Evolutionary conservation across 2,113 vertebrate species (phyloP), one percentile per base, ranked within the genome.

Genomic region (Atrichornis clamosus): DNA sequence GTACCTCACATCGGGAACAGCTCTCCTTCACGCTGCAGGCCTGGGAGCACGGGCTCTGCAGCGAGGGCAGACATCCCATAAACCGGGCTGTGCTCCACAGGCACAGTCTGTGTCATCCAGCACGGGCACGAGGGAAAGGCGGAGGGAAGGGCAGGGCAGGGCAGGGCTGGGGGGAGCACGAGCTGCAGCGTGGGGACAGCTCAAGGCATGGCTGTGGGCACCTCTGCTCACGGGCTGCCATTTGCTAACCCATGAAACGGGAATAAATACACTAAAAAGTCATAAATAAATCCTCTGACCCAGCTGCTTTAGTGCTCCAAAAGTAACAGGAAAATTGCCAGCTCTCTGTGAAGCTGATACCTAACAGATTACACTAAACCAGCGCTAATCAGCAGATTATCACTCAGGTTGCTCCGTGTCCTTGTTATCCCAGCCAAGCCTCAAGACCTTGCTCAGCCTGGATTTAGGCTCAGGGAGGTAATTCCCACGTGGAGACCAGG

Each of bases 311-410:
- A 73, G 55, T 35, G 79, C 68, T 91, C 65, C 73, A 44, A 67
- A 88, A 90, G 70, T 35, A 78, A 60, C 0, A 49, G 63, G 59
- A 88, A 41, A 80, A 46, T 50, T 46, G 89, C 92, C 96, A 94
- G 72, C 19, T 84, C 63, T 87, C 72, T 86, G 96, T 53, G 73
- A 73, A 76, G 7, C 6, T 81, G 84, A 81, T 42, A 53, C 22
- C 59, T 46, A 67, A 39, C 87, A 95, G 96, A 82, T 94, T 87
- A 84, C 55, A 16, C 6, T 85, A 35, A 80, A 94, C 82, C 83
- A 33, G 70, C 33, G 47, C 89, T 78, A 67, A 95, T 90, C 76
- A 90, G 79, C 32, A 90, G 94, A 90, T 86, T 96, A 95, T 86
- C 72, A 10, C 75, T 79, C 27, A 15, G 44, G 65, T 91, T 87